These are phyloP conservation scores for Alouatta caraya DNA, from an alignment of 2,797 vertebrate genomes.

Conservation along the genomic window DNA sequence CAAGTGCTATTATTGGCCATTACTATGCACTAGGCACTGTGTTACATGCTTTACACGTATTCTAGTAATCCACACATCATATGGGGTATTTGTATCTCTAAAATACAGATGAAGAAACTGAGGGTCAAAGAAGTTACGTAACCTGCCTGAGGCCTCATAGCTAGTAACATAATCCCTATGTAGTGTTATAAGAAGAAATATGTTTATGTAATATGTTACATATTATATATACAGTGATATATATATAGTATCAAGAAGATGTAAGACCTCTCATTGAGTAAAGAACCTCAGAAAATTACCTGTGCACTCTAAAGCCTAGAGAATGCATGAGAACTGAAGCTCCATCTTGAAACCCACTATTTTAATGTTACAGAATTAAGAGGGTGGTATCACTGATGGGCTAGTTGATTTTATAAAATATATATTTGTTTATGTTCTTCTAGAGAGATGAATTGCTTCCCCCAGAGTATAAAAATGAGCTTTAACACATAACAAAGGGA, in stretches of 20 bases:
- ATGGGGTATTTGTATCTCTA: neutral
- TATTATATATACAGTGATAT: neutral
- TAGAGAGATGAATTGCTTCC: neutral
- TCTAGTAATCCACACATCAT: neutral
- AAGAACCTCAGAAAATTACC: neutral
- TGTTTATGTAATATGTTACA: neutral
- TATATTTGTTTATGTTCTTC: neutral
- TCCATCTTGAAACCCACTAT: neutral
- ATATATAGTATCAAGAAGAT: neutral
- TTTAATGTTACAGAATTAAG: neutral
- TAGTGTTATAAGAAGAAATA: neutral
- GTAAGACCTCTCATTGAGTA: neutral
- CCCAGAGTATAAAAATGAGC: slow-evolving; percentile 29
- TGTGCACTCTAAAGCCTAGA: neutral
- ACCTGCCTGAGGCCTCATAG: neutral
- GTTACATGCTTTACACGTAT: neutral
- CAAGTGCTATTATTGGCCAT: neutral
- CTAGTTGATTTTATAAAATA: neutral
- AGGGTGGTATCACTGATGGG: neutral
- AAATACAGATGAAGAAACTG: neutral
- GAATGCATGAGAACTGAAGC: neutral
- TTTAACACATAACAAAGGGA: slow-evolving; percentile 36
- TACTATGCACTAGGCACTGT: neutral
- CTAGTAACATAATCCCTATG: neutral
- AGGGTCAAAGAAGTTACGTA: slow-evolving; percentile 15